Base-by-base conservation (phyloP, 1,140 invertebrate genomes). In the Scaptomyza pallida region DNA sequence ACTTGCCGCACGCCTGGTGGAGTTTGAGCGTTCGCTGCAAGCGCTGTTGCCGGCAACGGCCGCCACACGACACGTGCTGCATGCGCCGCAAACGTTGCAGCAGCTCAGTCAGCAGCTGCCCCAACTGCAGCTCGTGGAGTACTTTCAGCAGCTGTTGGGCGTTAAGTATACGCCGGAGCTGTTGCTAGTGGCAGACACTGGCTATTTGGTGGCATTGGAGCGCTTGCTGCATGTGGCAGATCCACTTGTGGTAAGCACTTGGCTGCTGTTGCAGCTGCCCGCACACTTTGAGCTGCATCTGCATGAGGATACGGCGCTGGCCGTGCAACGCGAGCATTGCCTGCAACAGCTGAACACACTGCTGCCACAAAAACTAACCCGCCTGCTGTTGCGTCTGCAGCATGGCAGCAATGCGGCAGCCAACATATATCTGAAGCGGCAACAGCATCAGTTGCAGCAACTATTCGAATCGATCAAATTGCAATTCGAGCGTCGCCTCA, bases 211-310 rank as follows among this genome's bases (percentile, higher is more conserved):
- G 1, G 52, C 63, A 0, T 3, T 91, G 23, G 50, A 71, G 12
- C 12, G 26, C 0, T 12, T 90, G 1, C 6, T 90, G 10, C 5
- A 6, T 2, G 9, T 19, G 10, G 30, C 12, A 5, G 70, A 75
- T 45, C 23, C 51, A 0, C 35, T 78, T 1, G 47, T 65, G 0
- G n/a, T 89, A 0, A 86, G 70, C 47, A 89, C 74, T 5, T 90
- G 88, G 78, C 43, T 90, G 56, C 62, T 91, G 0, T 45, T 90
- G 3, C 82, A 90, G 45, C 33, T 91, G 30, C 72, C 90, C 0
- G 65, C 60, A 0, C 75, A 90, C 19, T 89, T 90, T 33, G 77
- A 91, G 47, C 30, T 89, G 40, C 43, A 77, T 9, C 19, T 75
- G 30, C 81, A 88, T 8, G 85, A 83, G 17, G 78, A 78, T 2